These are phyloP conservation scores for Hipposideros armiger DNA, from an alignment of 2,113 vertebrate species.

Conservation along the genomic window DNA sequence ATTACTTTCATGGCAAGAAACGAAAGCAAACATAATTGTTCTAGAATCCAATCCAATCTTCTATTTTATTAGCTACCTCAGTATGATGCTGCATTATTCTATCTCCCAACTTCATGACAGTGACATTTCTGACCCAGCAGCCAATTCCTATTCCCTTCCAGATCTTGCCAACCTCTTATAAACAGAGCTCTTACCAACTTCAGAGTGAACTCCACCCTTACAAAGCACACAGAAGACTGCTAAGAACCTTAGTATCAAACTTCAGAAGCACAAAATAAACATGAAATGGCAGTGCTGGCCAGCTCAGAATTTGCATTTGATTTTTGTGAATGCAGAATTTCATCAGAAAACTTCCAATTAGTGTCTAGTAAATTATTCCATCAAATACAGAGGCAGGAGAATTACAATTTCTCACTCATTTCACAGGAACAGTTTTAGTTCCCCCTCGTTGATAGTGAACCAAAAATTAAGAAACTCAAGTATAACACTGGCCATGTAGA, in stretches of 20 bases:
- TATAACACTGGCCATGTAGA: not conserved
- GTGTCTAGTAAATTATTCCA: not conserved
- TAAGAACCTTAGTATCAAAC: not conserved
- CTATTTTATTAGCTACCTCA: not conserved
- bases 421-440: not conserved
- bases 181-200: not conserved
- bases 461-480: constrained; percentile 14
- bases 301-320: not conserved
- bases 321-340: constrained; percentile 47
- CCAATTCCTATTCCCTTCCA: constrained; percentile 12
- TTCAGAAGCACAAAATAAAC: constrained; percentile 51
- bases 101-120: not conserved
- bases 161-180: not conserved
- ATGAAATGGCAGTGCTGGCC: not conserved
- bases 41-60: not conserved
- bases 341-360: constrained; percentile 15
- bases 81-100: not conserved
- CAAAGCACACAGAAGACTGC: constrained; percentile 7
- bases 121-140: constrained; percentile 57
- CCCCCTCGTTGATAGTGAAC: not conserved
- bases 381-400: constrained; percentile 25
- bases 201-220: not conserved
- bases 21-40: not conserved
- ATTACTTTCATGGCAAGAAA: not conserved
- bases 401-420: not conserved